phyloP scores from a whole-genome alignment of 64 coral and sea anemone genomes.

The Catalaphyllia jardinei region DNA sequence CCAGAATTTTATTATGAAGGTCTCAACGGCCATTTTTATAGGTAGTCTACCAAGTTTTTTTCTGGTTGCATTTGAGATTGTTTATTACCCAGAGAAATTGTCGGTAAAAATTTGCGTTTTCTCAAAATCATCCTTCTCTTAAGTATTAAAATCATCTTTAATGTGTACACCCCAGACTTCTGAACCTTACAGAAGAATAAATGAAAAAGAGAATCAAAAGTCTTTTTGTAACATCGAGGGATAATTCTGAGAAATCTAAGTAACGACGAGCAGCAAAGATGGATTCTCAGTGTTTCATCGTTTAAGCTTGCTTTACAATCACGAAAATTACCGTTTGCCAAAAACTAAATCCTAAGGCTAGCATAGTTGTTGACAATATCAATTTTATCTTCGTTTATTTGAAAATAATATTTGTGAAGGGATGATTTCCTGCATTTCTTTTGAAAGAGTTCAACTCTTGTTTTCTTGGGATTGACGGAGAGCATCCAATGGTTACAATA shows the following conservation, averaged over 20 bases:
- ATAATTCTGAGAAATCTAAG: neutral
- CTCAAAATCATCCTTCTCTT: neutral
- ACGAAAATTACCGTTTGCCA: neutral
- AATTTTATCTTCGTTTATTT: neutral
- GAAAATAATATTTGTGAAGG: neutral
- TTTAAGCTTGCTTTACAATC: neutral
- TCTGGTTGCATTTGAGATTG: neutral
- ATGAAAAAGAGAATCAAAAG: neutral
- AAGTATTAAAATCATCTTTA: neutral
- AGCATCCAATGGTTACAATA: neutral
- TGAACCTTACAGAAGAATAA: neutral
- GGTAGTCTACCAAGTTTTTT: neutral
- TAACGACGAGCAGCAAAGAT: conserved; percentile 6
- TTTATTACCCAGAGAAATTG: neutral
- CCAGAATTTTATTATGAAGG: neutral
- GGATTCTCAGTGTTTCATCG: neutral
- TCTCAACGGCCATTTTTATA: neutral
- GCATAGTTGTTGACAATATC: neutral
- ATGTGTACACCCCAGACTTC: neutral
- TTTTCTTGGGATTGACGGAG: neutral
- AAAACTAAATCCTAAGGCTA: neutral
- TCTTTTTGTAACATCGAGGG: neutral
- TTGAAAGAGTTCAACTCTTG: neutral
- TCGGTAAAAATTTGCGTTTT: neutral
- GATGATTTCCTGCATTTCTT: neutral